Evolutionary conservation across 2,797 vertebrate genomes (phyloP).

Genomic region (Poeciliopsis gracilis): DNA sequence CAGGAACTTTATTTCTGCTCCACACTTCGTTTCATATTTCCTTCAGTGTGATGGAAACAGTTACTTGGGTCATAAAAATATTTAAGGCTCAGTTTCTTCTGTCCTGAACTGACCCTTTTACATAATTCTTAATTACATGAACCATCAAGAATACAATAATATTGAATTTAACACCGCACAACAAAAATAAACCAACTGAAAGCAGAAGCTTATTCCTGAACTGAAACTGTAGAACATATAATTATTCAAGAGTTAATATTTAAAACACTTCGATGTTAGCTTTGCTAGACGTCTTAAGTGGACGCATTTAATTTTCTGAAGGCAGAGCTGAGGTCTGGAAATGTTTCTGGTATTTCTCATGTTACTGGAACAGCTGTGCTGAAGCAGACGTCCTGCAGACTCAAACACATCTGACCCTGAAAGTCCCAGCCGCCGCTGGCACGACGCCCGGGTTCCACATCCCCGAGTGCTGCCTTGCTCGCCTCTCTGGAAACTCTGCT

Average conservation of each 20-base stretch:
- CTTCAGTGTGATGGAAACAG: not conserved
- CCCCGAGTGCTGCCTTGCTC: constrained; percentile 21
- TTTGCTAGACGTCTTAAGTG: constrained; percentile 7
- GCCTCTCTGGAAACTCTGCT: constrained; percentile 61
- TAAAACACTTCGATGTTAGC: constrained; percentile 8
- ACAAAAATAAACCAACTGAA: not conserved
- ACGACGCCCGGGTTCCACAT: constrained; percentile 57
- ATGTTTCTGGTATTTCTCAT: not conserved
- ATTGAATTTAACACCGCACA: not conserved
- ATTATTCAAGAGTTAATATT: not conserved
- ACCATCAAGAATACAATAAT: not conserved
- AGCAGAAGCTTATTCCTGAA: not conserved
- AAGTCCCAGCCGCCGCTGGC: constrained; percentile 31
- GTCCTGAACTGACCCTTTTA: not conserved
- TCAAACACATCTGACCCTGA: constrained; percentile 32
- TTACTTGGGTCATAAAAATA: not conserved
- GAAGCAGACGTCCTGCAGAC: constrained; percentile 30
- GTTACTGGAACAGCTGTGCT: constrained; percentile 34
- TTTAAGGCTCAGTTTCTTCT: not conserved
- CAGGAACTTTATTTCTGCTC: not conserved
- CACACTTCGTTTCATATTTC: not conserved
- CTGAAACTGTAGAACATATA: not conserved
- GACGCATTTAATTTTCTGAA: constrained; percentile 18
- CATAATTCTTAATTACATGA: not conserved
- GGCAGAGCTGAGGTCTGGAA: constrained; percentile 33